Evolutionary conservation across 2,888 invertebrate genomes (phyloP).

Genomic region (Nephrotoma appendiculata): DNA sequence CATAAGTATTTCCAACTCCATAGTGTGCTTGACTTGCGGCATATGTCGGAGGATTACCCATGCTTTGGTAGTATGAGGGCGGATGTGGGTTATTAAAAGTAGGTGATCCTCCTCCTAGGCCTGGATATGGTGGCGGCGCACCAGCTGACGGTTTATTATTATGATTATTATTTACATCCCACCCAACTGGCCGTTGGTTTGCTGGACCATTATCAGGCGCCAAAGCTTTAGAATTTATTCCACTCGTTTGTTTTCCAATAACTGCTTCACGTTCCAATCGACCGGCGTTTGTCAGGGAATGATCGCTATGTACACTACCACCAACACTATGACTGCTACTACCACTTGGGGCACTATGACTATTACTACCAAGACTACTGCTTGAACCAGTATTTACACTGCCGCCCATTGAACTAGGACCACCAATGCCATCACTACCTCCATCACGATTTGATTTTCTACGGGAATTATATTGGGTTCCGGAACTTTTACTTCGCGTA

Average conservation of each 20-base stretch:
- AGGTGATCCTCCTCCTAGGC: neutral
- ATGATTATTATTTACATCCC: neutral
- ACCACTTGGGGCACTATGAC: neutral
- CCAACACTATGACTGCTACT: neutral
- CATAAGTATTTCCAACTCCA: neutral
- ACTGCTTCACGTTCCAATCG: neutral
- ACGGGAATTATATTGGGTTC: neutral
- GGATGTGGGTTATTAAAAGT: slow-evolving; percentile 4
- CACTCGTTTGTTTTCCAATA: neutral
- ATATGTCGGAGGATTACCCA: neutral
- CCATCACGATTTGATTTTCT: neutral
- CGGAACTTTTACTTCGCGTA: neutral
- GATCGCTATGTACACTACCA: neutral
- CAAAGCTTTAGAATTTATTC: neutral
- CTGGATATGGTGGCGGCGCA: slow-evolving; percentile 8
- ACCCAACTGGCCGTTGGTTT: neutral
- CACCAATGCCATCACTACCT: neutral
- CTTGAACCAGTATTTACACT: neutral
- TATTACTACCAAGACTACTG: neutral
- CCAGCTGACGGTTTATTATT: neutral
- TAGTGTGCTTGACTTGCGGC: neutral
- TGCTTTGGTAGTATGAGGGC: neutral
- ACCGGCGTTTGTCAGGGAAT: neutral
- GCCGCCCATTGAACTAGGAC: neutral
- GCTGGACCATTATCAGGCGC: neutral